Evolutionary conservation across 2,113 vertebrate genomes (phyloP), one percentile per base, ranked within the genome.

Genomic region (Gorsachius goisagi): DNA sequence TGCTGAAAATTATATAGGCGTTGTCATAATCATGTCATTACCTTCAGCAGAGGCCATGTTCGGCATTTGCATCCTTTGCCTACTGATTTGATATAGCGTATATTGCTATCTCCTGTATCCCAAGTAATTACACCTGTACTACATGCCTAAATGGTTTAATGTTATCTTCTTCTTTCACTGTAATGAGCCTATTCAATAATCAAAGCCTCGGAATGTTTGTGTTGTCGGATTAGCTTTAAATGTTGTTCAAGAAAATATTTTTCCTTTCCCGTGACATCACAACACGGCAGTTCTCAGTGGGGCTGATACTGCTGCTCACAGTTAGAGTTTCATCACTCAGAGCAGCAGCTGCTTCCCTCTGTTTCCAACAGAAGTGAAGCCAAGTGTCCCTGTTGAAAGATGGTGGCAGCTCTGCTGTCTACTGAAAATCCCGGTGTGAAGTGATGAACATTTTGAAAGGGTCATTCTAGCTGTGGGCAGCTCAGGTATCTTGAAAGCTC

Each of bases 161-260:
- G 37, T 45, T 53, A 4, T 79, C 62, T 66, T 76, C 53, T 93
- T 35, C 56, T 41, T 79, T 35, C 53, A 9, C 53, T 73, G 49
- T 73, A 88, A 91, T 32, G 17, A 83, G n/a, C 24, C 39, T 23
- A 33, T 83, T 85, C 85, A 77, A 33, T 66, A 83, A 69, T 58
- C 27, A 93, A 94, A 89, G 62, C 30, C 16, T 79, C 63, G 50
- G 53, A 83, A 82, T 58, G 45, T 90, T 94, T 89, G 19, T 69
- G 33, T 45, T 91, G 81, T 89, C 78, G 88, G 41, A 89, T 85
- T 73, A 69, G 37, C 59, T 79, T 96, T 88, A 76, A 93, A 62
- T 55, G 66, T 19, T 93, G 66, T 50, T 91, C 17, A 66, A 32
- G 78, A 78, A 92, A 95, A 84, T 78, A 81, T 75, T 87, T 93